Percentiles rank a stretch among this genome's conserved stretches.
Evolutionary conservation across 2,113 vertebrate genomes (phyloP).

Genomic region (Dolichotis patagonum): DNA sequence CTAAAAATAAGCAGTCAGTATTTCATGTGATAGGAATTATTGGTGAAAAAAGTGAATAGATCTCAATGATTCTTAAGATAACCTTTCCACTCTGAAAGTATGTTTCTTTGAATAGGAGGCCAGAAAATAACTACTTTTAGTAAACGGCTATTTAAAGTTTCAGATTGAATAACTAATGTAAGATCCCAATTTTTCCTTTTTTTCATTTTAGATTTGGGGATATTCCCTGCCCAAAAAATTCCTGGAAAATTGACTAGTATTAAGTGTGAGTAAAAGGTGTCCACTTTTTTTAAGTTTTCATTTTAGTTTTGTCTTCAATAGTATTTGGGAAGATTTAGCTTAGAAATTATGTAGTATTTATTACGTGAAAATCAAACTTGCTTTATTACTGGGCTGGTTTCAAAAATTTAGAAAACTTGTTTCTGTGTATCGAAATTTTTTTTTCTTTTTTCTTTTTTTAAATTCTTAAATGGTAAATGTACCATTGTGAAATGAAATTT

Average conservation of each 20-base stretch:
- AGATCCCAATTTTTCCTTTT: slow-evolving; percentile 84
- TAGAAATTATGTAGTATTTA: slow-evolving; percentile 73
- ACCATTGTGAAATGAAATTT: slow-evolving; percentile 79
- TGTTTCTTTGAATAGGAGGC: slow-evolving; percentile 72
- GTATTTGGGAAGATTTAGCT: slow-evolving; percentile 77
- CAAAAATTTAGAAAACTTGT: slow-evolving; percentile 73
- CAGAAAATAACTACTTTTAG: slow-evolving; percentile 75
- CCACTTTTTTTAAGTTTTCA: slow-evolving; percentile 78
- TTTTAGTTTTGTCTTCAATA: slow-evolving; percentile 79
- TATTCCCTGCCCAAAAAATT: slow-evolving; percentile 82
- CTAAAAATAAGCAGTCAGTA: slow-evolving; percentile 55
- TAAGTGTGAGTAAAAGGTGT: slow-evolving; percentile 88
- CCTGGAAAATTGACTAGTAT: slow-evolving; percentile 85
- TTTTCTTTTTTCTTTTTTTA: slow-evolving; percentile 60
- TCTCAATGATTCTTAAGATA: slow-evolving; percentile 47
- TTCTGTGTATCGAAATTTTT: slow-evolving; percentile 71
- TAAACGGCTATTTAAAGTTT: slow-evolving; percentile 75
- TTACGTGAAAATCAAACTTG: slow-evolving; percentile 71
- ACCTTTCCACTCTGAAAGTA: slow-evolving; percentile 68
- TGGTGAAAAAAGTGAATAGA: slow-evolving; percentile 56
- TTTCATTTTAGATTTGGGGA: slow-evolving; percentile 87
- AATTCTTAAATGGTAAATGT: slow-evolving; percentile 77
- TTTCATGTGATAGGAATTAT: slow-evolving; percentile 58
- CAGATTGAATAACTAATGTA: slow-evolving; percentile 68
- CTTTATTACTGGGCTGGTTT: slow-evolving; percentile 79